Evolutionary conservation across 1,140 invertebrate species (phyloP).

Genomic region (Orius laevigatus): DNA sequence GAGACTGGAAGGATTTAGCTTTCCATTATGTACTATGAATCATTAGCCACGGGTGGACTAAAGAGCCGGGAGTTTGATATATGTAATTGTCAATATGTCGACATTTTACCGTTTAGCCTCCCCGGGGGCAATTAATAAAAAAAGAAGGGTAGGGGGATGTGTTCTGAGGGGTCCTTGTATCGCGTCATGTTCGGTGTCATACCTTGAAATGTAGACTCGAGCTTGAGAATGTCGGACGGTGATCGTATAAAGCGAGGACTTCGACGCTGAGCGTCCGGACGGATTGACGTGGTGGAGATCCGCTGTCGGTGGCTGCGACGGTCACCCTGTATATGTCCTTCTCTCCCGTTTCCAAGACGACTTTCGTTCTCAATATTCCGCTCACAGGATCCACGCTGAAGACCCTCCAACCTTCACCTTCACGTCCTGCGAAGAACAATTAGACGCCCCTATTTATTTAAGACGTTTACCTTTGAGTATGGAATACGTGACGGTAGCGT

Average conservation of each 20-base stretch:
- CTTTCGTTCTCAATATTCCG: constrained; percentile 74
- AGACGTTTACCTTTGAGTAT: constrained; percentile 49
- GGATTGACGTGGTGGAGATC: constrained; percentile 60
- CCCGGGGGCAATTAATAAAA: constrained; percentile 1
- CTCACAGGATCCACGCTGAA: constrained; percentile 74
- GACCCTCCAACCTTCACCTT: constrained; percentile 64
- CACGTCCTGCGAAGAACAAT: constrained; percentile 34
- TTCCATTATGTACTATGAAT: too few species aligned
- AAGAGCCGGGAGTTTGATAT: too few species aligned
- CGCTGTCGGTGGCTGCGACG: constrained; percentile 72
- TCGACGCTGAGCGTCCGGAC: constrained; percentile 67
- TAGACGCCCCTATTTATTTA: too few species aligned
- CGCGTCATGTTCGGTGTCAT: constrained; percentile 6
- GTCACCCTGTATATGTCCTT: constrained; percentile 68
- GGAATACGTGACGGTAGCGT: constrained; percentile 74
- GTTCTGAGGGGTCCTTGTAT: too few species aligned
- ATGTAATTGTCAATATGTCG: background rate
- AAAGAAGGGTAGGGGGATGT: too few species aligned
- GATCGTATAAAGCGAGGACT: constrained; percentile 80
- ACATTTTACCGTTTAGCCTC: background rate
- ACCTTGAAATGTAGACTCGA: constrained; percentile 76
- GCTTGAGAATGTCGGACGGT: constrained; percentile 76
- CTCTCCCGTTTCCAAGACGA: constrained; percentile 79
- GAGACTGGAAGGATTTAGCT: too few species aligned
- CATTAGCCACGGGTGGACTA: too few species aligned